Conservation (phyloP, 2,888 invertebrate species). For the Apamea crenata region DNA sequence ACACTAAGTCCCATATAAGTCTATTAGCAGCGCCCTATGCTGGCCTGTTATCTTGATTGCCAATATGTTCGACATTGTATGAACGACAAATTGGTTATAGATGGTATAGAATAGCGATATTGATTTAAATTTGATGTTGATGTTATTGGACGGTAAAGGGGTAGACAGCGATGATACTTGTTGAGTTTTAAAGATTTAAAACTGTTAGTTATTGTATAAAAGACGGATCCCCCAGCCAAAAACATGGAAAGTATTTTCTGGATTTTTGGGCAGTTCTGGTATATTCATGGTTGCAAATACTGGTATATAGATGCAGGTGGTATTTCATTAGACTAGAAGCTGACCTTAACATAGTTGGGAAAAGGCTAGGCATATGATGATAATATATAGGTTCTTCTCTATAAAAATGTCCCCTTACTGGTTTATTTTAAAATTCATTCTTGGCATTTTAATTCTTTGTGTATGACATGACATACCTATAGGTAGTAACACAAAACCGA, state of each 20-base stretch:
- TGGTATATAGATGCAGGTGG: neutral
- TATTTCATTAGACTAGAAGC: neutral
- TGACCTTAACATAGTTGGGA: neutral
- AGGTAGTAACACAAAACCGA: neutral
- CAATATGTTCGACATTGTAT: conserved; percentile 58
- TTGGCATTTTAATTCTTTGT: neutral
- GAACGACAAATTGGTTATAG: conserved; percentile 51
- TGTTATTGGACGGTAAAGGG: neutral
- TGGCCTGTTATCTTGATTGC: conserved; percentile 55
- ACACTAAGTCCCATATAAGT: conserved; percentile 47
- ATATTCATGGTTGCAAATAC: neutral
- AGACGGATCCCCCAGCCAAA: neutral
- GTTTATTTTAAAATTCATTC: neutral
- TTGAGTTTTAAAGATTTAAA: neutral
- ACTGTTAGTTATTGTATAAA: neutral
- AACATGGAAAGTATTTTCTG: neutral
- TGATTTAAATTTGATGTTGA: conserved; percentile 44
- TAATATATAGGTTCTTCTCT: neutral
- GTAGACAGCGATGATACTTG: neutral
- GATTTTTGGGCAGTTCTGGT: neutral
- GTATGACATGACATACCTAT: neutral
- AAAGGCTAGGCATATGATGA: neutral
- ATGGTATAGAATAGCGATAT: conserved; percentile 17
- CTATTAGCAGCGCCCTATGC: conserved; percentile 53
- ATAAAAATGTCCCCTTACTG: neutral